Percentiles rank a stretch among this genome's conserved stretches.
Conservation (phyloP, 2,113 vertebrate species). For the Uropsilus gracilis region DNA sequence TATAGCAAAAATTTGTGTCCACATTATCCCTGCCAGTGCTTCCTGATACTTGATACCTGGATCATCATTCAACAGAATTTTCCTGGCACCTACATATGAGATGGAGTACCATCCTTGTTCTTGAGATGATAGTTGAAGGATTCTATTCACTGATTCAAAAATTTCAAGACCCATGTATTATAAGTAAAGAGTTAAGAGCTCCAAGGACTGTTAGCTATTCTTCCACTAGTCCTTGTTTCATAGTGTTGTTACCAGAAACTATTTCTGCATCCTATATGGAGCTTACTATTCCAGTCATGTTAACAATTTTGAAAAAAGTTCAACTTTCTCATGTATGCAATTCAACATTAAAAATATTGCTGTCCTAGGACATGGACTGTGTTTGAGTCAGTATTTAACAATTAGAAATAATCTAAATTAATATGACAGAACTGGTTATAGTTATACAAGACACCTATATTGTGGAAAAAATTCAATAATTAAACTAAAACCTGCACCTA, state of each 20-base stretch:
- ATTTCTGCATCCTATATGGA: background rate
- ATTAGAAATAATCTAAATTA: background rate
- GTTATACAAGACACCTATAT: background rate
- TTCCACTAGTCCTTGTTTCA: background rate
- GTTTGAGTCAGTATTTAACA: background rate
- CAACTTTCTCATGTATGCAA: background rate
- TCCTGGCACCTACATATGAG: background rate
- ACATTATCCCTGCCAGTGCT: background rate
- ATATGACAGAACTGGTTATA: background rate
- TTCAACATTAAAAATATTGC: background rate
- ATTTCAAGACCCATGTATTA: background rate
- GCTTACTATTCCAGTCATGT: background rate
- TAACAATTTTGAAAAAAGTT: background rate
- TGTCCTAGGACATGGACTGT: background rate
- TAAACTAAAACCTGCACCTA: background rate
- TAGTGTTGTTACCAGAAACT: background rate
- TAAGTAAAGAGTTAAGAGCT: background rate
- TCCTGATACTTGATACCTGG: background rate
- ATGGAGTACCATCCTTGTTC: background rate
- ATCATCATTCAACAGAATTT: background rate
- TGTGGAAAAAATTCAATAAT: background rate
- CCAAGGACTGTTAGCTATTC: background rate
- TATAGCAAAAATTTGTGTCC: background rate
- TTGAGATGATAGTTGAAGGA: background rate
- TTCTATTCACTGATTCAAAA: background rate